phyloP scores from a whole-genome alignment of 2,888 invertebrate species.

The Ophion ellenae region DNA sequence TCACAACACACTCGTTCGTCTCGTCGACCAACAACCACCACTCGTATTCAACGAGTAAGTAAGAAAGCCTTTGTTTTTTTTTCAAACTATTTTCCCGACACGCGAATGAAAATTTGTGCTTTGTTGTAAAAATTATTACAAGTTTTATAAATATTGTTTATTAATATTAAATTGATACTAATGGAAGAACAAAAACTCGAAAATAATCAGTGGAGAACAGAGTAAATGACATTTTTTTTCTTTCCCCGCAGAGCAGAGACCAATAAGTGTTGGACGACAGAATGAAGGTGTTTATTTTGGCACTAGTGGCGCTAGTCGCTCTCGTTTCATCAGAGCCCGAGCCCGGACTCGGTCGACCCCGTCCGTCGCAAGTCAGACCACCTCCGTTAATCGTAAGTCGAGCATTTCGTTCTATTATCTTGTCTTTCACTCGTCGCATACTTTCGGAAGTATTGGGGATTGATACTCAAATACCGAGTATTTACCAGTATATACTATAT shows the following conservation, averaged over 20 bases:
- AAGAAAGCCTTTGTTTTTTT: neutral
- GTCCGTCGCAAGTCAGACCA: neutral
- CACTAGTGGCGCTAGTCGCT: slow-evolving; percentile 8
- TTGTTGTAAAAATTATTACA: neutral
- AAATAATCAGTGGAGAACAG: too few relatives aligned
- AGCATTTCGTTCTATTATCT: neutral
- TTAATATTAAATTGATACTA: too few relatives aligned
- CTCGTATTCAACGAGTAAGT: slow-evolving; percentile 12
- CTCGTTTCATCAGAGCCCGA: slow-evolving; percentile 3
- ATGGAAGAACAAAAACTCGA: too few relatives aligned
- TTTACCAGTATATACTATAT: too few relatives aligned
- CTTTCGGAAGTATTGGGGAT: too few relatives aligned
- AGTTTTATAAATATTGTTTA: too few relatives aligned
- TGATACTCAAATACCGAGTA: too few relatives aligned
- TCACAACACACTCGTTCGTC: slow-evolving; percentile 6
- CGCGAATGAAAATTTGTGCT: neutral
- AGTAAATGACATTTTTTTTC: neutral
- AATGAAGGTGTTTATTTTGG: slow-evolving; percentile 7
- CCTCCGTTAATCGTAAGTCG: slow-evolving; percentile 15
- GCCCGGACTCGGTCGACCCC: neutral
- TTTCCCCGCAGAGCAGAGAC: neutral
- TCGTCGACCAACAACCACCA: slow-evolving; percentile 4
- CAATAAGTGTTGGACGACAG: neutral
- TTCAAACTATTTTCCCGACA: neutral
- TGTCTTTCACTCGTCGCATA: neutral